Evolutionary conservation across 2,113 vertebrate genomes (phyloP).

Genomic region (Aphyosemion australe): DNA sequence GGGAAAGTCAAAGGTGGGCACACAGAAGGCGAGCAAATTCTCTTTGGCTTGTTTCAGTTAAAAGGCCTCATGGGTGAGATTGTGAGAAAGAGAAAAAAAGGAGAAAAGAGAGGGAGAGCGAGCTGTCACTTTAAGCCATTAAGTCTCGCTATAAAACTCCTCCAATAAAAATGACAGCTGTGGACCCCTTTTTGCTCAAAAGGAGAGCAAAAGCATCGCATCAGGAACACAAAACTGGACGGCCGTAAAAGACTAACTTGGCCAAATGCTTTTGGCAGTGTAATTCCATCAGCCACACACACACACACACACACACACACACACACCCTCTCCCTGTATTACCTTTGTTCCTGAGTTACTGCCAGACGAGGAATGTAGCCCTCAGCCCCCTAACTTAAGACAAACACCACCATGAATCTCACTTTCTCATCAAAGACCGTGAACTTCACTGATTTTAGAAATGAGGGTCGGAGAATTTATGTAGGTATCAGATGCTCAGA

Average conservation of each 20-base stretch:
- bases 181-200: slow-evolving; percentile 71
- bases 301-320: slow-evolving; percentile 15
- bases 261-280: slow-evolving; percentile 75
- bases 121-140: slow-evolving; percentile 81
- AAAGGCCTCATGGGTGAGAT: slow-evolving; percentile 52
- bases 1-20: slow-evolving; percentile 46
- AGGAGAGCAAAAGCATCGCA: slow-evolving; percentile 76
- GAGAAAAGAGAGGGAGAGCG: slow-evolving; percentile 32
- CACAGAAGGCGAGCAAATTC: slow-evolving; percentile 34
- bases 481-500: slow-evolving; percentile 1
- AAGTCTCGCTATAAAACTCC: slow-evolving; percentile 78
- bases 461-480: slow-evolving; percentile 6
- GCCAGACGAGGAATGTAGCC: slow-evolving; percentile 73
- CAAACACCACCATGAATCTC: slow-evolving; percentile 39
- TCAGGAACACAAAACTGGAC: slow-evolving; percentile 77
- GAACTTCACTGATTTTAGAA: slow-evolving; percentile 66
- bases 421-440: slow-evolving; percentile 68
- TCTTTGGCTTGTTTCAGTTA: slow-evolving; percentile 66
- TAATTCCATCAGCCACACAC: slow-evolving; percentile 46
- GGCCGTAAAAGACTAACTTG: slow-evolving; percentile 78
- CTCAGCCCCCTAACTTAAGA: slow-evolving; percentile 22
- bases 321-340: slow-evolving; percentile 57
- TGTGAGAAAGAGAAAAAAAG: slow-evolving; percentile 5
- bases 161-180: slow-evolving; percentile 85
- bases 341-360: slow-evolving; percentile 81